Evolutionary conservation across 2,797 vertebrate genomes (phyloP).

Genomic region (Propithecus perrieri): DNA sequence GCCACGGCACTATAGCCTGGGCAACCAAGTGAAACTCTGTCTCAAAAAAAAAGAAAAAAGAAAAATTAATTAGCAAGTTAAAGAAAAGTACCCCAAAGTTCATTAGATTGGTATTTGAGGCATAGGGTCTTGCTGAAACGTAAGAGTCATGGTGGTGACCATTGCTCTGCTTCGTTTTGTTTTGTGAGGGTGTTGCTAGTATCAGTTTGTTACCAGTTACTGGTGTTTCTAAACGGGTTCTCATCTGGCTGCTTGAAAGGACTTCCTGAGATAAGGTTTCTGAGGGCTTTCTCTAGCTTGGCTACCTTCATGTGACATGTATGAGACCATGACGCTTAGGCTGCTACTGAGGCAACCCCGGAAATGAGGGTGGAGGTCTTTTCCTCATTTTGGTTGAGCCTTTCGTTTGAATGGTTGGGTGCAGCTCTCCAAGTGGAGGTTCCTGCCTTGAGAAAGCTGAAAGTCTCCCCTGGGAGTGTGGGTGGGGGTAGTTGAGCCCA

Average conservation of each 20-base stretch:
- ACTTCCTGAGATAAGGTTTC: conserved; percentile 31
- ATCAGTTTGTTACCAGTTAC: background rate
- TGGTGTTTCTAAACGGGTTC: conserved; percentile 14
- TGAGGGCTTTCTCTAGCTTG: background rate
- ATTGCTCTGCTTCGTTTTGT: background rate
- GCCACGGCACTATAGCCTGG: too few relatives aligned
- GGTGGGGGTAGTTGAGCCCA: background rate
- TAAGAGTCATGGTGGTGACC: background rate
- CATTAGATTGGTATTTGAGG: background rate
- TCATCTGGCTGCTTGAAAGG: background rate
- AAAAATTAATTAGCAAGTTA: conserved; percentile 28
- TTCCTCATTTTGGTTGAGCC: background rate
- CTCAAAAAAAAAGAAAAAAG: too few relatives aligned
- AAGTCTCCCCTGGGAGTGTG: background rate
- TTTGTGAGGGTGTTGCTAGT: background rate
- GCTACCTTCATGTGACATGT: background rate
- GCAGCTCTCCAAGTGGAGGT: background rate
- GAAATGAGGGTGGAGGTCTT: background rate
- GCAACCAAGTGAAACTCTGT: too few relatives aligned
- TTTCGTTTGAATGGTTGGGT: conserved; percentile 40
- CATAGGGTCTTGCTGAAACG: background rate
- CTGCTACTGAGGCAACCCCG: background rate
- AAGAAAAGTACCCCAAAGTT: background rate
- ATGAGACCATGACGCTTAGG: background rate
- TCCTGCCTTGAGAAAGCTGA: conserved; percentile 36